Evolutionary conservation across 2,888 invertebrate species (phyloP).

Genomic region (Dilophus febrilis): DNA sequence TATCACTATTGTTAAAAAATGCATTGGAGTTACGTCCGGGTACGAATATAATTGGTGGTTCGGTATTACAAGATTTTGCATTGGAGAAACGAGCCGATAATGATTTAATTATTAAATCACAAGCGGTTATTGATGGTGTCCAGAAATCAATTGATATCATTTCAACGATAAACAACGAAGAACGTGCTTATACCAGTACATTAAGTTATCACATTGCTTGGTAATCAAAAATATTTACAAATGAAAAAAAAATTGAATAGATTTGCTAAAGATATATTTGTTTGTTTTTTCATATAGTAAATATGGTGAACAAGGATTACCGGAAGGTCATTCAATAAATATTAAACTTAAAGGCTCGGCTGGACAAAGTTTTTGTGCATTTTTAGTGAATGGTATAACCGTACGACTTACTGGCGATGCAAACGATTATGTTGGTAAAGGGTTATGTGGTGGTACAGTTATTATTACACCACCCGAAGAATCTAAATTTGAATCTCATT

Average conservation of each 20-base stretch:
- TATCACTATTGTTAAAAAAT: constrained; percentile 71
- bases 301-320: constrained; percentile 73
- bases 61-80: constrained; percentile 68
- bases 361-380: constrained; percentile 98
- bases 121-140: constrained; percentile 57
- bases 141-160: constrained; percentile 49
- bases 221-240: constrained; percentile 34
- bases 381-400: constrained; percentile 76
- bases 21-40: constrained; percentile 81
- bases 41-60: constrained; percentile 79
- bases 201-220: constrained; percentile 89
- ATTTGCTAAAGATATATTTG: neutral
- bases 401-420: constrained; percentile 91
- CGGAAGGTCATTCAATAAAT: constrained; percentile 55
- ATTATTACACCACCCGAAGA: constrained; percentile 82
- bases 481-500: constrained; percentile 73
- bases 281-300: constrained; percentile 37
- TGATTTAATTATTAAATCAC: constrained; percentile 51
- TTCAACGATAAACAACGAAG: constrained; percentile 76
- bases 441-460: constrained; percentile 87
- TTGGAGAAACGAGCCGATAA: constrained; percentile 71
- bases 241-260: neutral
- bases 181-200: constrained; percentile 84
- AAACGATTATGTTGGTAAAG: constrained; percentile 95
- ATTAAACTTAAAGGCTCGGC: constrained; percentile 82